phyloP scores from a whole-genome alignment of 2,113 vertebrate species.

The Eudyptes chrysolophus region DNA sequence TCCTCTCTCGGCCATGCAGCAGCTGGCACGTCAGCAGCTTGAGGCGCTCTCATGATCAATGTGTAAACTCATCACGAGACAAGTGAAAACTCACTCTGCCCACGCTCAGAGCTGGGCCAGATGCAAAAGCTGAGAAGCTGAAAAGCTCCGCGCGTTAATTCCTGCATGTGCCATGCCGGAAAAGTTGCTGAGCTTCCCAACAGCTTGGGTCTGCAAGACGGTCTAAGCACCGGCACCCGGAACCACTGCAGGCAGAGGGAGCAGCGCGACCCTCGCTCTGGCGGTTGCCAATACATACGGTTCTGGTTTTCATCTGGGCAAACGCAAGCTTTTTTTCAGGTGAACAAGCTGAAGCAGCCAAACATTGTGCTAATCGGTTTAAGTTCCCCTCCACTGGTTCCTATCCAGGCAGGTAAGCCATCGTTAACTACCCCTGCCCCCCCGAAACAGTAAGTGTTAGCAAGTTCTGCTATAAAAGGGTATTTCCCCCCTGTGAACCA shows the following conservation, averaged over 20 bases:
- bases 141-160: neutral
- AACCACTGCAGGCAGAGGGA: neutral
- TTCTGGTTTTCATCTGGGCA: neutral
- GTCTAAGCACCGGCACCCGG: neutral
- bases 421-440: too few relatives aligned
- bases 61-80: neutral
- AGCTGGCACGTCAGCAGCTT: neutral
- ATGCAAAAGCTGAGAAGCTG: neutral
- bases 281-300: neutral
- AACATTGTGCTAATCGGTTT: fast-evolving
- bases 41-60: neutral
- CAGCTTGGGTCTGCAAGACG: neutral
- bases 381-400: neutral
- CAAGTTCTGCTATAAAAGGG: neutral
- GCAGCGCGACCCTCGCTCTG: neutral
- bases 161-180: fast-evolving
- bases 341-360: neutral
- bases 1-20: neutral
- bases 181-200: neutral
- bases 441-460: neutral
- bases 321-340: neutral
- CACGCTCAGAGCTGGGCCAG: neutral
- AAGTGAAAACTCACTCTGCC: neutral
- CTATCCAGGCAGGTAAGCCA: neutral
- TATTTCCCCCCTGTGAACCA: too few relatives aligned